Evolutionary conservation across 2,888 invertebrate species (phyloP).

Genomic region (Agrilus mali): DNA sequence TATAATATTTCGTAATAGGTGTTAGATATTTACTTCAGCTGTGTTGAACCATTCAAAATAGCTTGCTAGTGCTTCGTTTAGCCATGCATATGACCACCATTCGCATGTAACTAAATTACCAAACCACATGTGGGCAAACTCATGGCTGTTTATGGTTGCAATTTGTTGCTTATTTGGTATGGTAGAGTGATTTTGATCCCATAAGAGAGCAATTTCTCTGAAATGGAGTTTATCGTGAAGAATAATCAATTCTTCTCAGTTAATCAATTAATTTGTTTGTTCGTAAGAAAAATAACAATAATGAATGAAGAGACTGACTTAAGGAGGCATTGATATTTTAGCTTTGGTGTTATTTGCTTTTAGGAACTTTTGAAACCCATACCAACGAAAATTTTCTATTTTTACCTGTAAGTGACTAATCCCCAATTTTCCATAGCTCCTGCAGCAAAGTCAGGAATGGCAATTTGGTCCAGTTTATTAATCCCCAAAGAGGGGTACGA

Average conservation of each 20-base stretch:
- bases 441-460: constrained; percentile 71
- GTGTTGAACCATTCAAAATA: constrained; percentile 57
- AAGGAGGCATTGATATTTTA: too few species aligned
- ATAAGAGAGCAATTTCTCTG: constrained; percentile 44
- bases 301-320: too few species aligned
- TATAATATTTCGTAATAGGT: too few species aligned
- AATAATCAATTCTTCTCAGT: too few species aligned
- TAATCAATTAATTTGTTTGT: too few species aligned
- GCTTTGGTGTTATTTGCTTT: too few species aligned
- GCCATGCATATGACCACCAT: constrained; percentile 61
- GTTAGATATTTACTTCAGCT: constrained; percentile 20
- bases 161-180: constrained; percentile 47
- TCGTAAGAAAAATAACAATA: too few species aligned
- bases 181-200: constrained; percentile 31
- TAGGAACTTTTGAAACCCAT: too few species aligned
- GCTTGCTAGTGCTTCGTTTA: constrained; percentile 57
- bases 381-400: too few species aligned
- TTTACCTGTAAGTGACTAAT: constrained; percentile 59
- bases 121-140: constrained; percentile 68
- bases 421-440: constrained; percentile 96
- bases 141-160: constrained; percentile 55
- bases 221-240: constrained; percentile 11
- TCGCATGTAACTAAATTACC: constrained; percentile 58
- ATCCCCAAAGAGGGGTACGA: constrained; percentile 29
- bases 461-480: constrained; percentile 64